These are phyloP conservation scores for Reticulitermes speratus DNA, from an alignment of 1,140 invertebrate genomes.

Conservation along the genomic window DNA sequence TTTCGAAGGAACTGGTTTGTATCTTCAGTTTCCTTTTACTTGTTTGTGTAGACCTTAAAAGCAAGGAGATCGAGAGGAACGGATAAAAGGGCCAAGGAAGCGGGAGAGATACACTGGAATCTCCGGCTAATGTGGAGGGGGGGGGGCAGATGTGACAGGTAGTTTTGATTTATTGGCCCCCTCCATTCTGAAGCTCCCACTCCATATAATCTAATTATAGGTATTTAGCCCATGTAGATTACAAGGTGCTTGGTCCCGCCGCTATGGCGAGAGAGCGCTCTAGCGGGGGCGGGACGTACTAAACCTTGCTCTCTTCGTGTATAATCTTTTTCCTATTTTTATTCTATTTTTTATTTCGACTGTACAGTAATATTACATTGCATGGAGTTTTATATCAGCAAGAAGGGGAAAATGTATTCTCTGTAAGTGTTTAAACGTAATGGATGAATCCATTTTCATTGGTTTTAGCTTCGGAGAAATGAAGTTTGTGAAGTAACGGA, in stretches of 20 bases:
- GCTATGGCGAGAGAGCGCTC: neutral
- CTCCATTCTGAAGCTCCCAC: neutral
- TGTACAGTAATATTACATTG: neutral
- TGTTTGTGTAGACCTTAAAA: neutral
- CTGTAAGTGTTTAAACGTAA: neutral
- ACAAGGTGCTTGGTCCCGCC: neutral
- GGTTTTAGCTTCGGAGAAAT: neutral
- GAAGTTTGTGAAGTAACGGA: too few relatives aligned
- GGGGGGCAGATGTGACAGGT: neutral
- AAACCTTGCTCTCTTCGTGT: conserved; percentile 15
- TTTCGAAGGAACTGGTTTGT: neutral
- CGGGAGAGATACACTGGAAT: neutral
- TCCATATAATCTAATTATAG: neutral
- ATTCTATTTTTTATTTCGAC: neutral
- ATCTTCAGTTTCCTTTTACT: neutral
- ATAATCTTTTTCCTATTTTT: neutral
- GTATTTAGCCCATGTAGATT: neutral
- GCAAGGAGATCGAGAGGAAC: neutral
- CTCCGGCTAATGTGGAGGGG: neutral
- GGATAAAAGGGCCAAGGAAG: neutral
- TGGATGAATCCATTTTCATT: neutral
- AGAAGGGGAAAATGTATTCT: neutral
- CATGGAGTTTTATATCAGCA: neutral
- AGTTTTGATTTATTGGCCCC: conserved; percentile 14
- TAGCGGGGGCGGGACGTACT: conserved; percentile 7